Evolutionary conservation across 2,888 invertebrate genomes (phyloP), one percentile per base, ranked within the genome.

Genomic region (Trissolcus brochymenae): DNA sequence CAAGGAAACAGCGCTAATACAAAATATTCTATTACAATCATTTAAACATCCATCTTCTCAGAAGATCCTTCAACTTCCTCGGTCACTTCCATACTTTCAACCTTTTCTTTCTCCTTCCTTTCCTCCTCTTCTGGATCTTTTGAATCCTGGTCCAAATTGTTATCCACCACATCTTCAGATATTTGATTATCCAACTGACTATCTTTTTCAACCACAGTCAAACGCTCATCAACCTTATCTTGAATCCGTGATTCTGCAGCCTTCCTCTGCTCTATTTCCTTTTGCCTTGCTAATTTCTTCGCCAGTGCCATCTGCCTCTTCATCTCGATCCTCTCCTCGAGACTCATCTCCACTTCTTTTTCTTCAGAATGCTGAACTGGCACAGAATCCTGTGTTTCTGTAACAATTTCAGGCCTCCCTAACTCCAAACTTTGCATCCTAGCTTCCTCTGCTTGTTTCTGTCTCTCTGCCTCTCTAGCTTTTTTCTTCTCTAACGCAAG

Each of bases 231-330:
- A 51, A 9, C 11, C 14, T 11, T 51, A 9, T 51, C 6, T 17
- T 21, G 7, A 51, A 17, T 11, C 11, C 1, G 6, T 17, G 57
- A 56, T 17, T 57, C 29, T 53, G 49, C 25, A 14, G 17, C n/a
- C 6, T 51, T 17, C 7, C 49, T 40, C 43, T 1, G 21, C 9
- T 73, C 73, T 14, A 11, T 61, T n/a, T 73, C 70, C 14, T 61
- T 70, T 17, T 61, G 70, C 11, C 90, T 91, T 0, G 92, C 92
- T 16, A 92, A 89, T 59, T 92, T 89, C 77, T 91, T 91, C 84
- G 94, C 93, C 87, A 93, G 91, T 0, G 94, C 94, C 55, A 92
- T 80, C 81, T 91, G 90, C 60, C 93, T 91, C 84, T 95, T 95
- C 80, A 91, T 91, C 25, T 94, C 91, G 89, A 95, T 93, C 82